Evolutionary conservation across 2,888 invertebrate species (phyloP).

Genomic region (Petrolisthes cinctipes): DNA sequence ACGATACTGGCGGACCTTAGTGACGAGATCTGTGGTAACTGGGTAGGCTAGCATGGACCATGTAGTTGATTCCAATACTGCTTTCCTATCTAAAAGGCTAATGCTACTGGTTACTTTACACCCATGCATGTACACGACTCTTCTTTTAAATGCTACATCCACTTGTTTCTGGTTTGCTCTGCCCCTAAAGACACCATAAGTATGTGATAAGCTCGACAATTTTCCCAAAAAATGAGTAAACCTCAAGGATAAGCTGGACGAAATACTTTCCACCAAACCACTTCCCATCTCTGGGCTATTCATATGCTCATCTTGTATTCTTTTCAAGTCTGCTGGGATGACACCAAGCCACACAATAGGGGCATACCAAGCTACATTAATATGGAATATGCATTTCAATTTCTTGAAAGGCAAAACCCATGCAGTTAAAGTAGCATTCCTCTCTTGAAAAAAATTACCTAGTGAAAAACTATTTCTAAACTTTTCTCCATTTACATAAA

Average conservation of each 20-base stretch:
- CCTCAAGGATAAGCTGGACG: not conserved
- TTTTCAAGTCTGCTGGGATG: constrained; percentile 33
- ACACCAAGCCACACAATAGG: constrained; percentile 39
- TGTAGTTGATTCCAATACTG: not conserved
- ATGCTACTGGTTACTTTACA: constrained; percentile 23
- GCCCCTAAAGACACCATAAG: constrained; percentile 23
- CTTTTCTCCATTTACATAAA: constrained; percentile 44
- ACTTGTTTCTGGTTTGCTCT: constrained; percentile 19
- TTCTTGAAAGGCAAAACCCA: constrained; percentile 38
- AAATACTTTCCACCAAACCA: constrained; percentile 10
- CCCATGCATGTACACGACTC: constrained; percentile 34
- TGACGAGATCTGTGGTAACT: constrained; percentile 1
- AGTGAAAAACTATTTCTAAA: constrained; percentile 20
- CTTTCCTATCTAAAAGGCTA: constrained; percentile 25
- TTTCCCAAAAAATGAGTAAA: constrained; percentile 40
- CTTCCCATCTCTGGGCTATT: constrained; percentile 10
- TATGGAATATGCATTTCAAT: constrained; percentile 40
- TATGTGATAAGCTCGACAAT: constrained; percentile 15
- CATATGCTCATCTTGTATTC: not conserved
- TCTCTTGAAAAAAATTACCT: constrained; percentile 9
- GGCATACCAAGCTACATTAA: constrained; percentile 43
- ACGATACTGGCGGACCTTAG: constrained; percentile 19
- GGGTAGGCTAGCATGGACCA: constrained; percentile 49
- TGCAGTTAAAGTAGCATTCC: constrained; percentile 24
- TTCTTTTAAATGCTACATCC: constrained; percentile 38